A percentile compares a stretch with the other conserved stretches of the same genome.
These are phyloP conservation scores for Piaya cayana DNA, from an alignment of 2,113 vertebrate genomes.

Conservation along the genomic window DNA sequence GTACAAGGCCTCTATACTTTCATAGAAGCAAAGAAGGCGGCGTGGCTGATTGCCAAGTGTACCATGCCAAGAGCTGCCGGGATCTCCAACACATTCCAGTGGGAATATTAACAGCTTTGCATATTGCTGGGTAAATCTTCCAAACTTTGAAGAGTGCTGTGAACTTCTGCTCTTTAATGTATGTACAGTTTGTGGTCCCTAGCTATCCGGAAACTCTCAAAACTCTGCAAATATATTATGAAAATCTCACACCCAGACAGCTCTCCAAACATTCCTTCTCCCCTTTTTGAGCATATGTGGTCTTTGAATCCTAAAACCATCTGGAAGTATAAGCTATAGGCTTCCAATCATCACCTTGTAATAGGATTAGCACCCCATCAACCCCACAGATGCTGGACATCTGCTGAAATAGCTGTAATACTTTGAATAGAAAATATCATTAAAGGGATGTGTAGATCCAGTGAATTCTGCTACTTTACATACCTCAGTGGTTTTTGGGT, in stretches of 20 bases:
- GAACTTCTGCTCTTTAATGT: constrained; percentile 23
- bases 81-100: background rate
- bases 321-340: constrained; percentile 47
- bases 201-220: constrained; percentile 27
- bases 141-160: background rate
- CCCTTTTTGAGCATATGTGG: background rate
- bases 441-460: background rate
- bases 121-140: constrained; percentile 22
- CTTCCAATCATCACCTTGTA: constrained; percentile 65
- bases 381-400: constrained; percentile 46
- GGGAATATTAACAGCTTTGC: constrained; percentile 54
- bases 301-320: constrained; percentile 26
- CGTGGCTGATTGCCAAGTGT: constrained; percentile 26
- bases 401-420: constrained; percentile 34
- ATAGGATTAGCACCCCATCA: constrained; percentile 63
- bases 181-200: background rate
- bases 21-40: background rate
- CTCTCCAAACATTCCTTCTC: constrained; percentile 46
- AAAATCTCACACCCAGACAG: constrained; percentile 17
- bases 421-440: constrained; percentile 18
- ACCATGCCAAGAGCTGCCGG: background rate
- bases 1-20: background rate
- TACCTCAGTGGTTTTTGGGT: background rate
- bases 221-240: constrained; percentile 47
- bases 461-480: background rate